phyloP scores from a whole-genome alignment of 2,113 vertebrate species.

The Neomonachus schauinslandi region DNA sequence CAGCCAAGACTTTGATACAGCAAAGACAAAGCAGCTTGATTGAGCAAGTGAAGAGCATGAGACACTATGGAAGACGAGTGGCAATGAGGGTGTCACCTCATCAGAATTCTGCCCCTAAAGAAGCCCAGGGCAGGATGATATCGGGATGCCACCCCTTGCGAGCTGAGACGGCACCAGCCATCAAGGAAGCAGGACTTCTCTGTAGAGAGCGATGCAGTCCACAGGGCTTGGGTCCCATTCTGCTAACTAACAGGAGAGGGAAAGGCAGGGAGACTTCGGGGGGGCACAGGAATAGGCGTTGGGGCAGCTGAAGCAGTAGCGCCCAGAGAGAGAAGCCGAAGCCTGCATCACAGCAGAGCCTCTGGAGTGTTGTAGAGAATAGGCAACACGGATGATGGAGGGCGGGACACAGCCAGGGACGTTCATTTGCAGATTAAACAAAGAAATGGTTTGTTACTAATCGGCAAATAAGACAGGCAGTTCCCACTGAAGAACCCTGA shows the following conservation, averaged over 20 bases:
- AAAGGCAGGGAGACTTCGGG: not conserved
- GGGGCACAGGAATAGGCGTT: not conserved
- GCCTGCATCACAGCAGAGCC: not conserved
- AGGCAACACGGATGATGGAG: not conserved
- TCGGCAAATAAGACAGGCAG: not conserved
- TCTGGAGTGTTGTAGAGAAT: not conserved
- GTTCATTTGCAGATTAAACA: not conserved
- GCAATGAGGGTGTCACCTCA: not conserved
- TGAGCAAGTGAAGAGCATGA: not conserved
- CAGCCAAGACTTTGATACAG: not conserved
- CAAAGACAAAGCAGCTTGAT: not conserved
- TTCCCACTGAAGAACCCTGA: not conserved
- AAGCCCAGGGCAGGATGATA: not conserved
- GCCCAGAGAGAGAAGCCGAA: conserved; percentile 1
- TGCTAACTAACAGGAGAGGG: not conserved
- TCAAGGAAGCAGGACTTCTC: not conserved
- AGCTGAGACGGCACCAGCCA: not conserved
- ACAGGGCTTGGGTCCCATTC: not conserved
- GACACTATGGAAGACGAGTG: not conserved
- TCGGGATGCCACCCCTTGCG: not conserved
- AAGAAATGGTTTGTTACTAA: not conserved
- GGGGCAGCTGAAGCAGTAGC: not conserved
- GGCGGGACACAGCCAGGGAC: not conserved
- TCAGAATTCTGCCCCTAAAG: not conserved
- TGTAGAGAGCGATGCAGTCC: not conserved